These are phyloP conservation scores for Pseudochirops cupreus DNA, from an alignment of 2,797 vertebrate species.

Conservation along the genomic window DNA sequence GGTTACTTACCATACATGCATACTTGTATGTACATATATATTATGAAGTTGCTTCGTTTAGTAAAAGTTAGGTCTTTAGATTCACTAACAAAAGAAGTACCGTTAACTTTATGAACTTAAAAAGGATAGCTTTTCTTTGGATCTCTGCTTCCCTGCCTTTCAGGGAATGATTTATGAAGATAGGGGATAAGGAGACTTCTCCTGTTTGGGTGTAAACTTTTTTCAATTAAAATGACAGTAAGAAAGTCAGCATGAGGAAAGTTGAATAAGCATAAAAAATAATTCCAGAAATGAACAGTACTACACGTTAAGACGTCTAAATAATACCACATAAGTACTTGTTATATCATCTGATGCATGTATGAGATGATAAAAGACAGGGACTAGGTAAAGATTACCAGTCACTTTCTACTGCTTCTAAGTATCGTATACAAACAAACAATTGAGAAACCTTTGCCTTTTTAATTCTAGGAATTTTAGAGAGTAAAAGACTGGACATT, in stretches of 20 bases:
- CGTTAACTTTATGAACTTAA: not conserved
- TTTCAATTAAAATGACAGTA: not conserved
- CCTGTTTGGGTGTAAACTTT: not conserved
- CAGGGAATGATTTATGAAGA: not conserved
- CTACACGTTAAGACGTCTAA: not conserved
- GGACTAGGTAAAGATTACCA: not conserved
- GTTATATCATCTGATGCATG: not conserved
- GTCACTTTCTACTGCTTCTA: not conserved
- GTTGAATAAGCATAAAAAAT: not conserved
- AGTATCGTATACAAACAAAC: not conserved
- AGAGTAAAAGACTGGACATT: slow-evolving; percentile 94
- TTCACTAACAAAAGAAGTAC: not conserved
- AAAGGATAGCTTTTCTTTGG: not conserved
- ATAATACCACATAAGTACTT: not conserved
- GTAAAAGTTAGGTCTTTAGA: not conserved
- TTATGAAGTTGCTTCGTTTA: not conserved
- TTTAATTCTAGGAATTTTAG: slow-evolving; percentile 91
- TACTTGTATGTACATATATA: not conserved
- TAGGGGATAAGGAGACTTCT: not conserved
- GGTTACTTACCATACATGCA: not conserved
- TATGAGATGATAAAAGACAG: not conserved
- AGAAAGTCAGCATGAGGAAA: not conserved
- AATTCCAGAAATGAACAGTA: not conserved
- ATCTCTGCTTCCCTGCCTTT: not conserved
- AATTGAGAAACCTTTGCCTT: not conserved